Evolutionary conservation across 2,888 invertebrate genomes (phyloP), one percentile per base, ranked within the genome.

Genomic region (Fabriciana adippe): DNA sequence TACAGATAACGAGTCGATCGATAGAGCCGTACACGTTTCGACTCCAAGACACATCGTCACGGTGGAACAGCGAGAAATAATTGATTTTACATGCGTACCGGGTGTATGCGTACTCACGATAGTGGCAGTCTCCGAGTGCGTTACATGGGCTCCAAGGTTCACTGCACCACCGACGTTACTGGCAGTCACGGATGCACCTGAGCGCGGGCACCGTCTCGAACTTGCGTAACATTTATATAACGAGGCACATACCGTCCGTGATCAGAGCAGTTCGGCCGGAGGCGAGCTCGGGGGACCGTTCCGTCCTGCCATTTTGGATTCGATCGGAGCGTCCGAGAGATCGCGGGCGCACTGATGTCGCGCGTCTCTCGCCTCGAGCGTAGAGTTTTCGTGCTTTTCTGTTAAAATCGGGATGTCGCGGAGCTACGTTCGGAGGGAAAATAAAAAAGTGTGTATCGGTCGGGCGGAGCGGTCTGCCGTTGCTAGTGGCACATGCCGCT

Each of bases 141-240:
- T 89, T 84, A 88, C 90, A 91, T 89, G 88, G 81, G 87, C 81
- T 77, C 81, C 78, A 76, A 75, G 76, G 82, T 76, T 78, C 82
- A 81, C 82, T 80, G 80, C 85, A 83, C 82, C 82, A 76, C 73
- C 76, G 77, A 73, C 74, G 73, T 78, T 76, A 76, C 81, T 80
- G 81, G 83, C 80, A 82, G 82, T 77, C 79, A 81, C 79, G 77
- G 81, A 79, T 77, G 81, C 87, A 85, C 87, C 86, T 84, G 80
- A 81, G 81, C 78, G 79, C 80, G 75, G 81, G 80, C 88, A 86
- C 86, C 79, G 81, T 83, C 82, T 81, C 84, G 79, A 83, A 86
- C 87, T 90, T 89, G 90, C 89, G 89, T 90, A 91, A 89, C 91
- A 91, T 91, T 89, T 90, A 90, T 88, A 86, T 87, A 86, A 87